A percentile compares a stretch with the other conserved stretches of the same genome.
These are phyloP conservation scores for Orchestia grillus DNA, from an alignment of 1,140 invertebrate species.

Conservation along the genomic window DNA sequence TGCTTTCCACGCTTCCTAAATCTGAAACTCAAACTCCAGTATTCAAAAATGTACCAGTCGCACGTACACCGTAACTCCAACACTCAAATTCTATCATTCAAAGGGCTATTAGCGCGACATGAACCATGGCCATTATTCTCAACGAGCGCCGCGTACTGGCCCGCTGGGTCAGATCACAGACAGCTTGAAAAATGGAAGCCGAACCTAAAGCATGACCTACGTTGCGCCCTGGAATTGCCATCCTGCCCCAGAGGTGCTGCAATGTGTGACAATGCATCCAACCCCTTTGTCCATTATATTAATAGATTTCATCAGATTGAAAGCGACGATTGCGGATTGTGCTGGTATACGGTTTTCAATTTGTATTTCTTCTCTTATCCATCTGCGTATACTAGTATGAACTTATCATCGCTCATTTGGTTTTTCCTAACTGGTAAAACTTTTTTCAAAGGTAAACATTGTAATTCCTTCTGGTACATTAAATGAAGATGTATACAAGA, in stretches of 20 bases:
- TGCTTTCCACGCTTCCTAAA: background rate
- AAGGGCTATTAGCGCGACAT: background rate
- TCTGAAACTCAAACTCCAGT: background rate
- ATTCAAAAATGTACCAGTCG: background rate
- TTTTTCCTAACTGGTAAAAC: no score
- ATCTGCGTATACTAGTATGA: background rate
- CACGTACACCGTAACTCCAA: background rate
- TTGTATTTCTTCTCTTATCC: background rate
- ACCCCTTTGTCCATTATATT: background rate
- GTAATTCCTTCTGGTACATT: no score
- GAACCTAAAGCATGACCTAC: background rate
- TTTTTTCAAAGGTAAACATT: no score
- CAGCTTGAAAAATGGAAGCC: conserved; percentile 39
- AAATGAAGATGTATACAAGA: no score
- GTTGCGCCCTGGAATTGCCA: background rate
- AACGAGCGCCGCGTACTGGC: background rate
- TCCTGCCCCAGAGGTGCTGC: background rate
- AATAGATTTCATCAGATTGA: background rate
- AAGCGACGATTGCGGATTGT: background rate
- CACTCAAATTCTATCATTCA: background rate
- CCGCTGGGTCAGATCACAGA: background rate
- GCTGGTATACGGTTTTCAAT: background rate
- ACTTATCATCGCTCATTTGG: no score
- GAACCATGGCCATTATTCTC: background rate
- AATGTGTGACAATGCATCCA: background rate